These are phyloP conservation scores for Diachasma alloeum DNA, from an alignment of 1,140 invertebrate species.

Conservation along the genomic window DNA sequence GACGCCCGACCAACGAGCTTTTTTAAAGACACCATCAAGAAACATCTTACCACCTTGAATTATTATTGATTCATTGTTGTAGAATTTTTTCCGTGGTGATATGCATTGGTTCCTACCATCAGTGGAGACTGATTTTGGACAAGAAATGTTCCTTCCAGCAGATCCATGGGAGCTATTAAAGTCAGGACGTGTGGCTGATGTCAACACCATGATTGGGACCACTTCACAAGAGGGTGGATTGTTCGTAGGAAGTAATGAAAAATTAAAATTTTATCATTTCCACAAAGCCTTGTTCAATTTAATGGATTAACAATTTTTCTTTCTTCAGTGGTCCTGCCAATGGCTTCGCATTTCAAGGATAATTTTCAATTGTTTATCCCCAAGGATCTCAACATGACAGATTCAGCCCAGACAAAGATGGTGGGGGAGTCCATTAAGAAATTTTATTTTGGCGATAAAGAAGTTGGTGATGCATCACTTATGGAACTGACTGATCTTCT, in stretches of 20 bases:
- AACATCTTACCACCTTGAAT: too few species aligned
- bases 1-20: too few species aligned
- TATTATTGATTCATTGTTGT: slow-evolving; percentile 7
- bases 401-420: slow-evolving; percentile 47
- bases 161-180: slow-evolving; percentile 66
- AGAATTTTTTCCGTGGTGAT: slow-evolving; percentile 50
- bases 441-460: slow-evolving; percentile 69
- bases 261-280: background rate
- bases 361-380: slow-evolving; percentile 70
- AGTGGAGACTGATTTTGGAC: slow-evolving; percentile 67
- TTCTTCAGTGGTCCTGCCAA: slow-evolving; percentile 41
- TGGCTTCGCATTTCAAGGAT: slow-evolving; percentile 45
- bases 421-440: slow-evolving; percentile 66
- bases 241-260: slow-evolving; percentile 43
- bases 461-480: slow-evolving; percentile 60
- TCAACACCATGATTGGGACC: slow-evolving; percentile 73
- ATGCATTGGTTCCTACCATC: slow-evolving; percentile 70
- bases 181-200: slow-evolving; percentile 63
- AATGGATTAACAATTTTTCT: too few species aligned
- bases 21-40: too few species aligned
- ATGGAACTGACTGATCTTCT: slow-evolving; percentile 64
- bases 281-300: background rate
- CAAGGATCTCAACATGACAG: slow-evolving; percentile 68
- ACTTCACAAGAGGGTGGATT: slow-evolving; percentile 67
- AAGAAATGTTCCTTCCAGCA: slow-evolving; percentile 71